Percentiles rank a stretch among this genome's conserved stretches.
Conservation (phyloP, 2,888 invertebrate genomes). For the Tanytarsus gracilentus region DNA sequence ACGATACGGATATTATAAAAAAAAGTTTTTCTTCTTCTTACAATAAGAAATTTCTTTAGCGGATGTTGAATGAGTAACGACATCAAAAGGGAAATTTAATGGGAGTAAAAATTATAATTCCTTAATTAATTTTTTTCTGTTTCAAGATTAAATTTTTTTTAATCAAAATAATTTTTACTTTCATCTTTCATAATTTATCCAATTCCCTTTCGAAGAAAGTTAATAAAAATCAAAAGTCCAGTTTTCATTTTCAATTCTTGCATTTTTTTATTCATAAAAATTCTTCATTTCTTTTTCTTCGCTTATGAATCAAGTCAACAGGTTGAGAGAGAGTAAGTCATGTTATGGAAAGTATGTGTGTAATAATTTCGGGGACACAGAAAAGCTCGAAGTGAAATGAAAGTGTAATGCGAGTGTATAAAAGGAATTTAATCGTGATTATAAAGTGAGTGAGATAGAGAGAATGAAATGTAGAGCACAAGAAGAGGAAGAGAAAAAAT, state of each 20-base stretch:
- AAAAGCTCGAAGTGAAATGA: not conserved
- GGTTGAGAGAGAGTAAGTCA: not conserved
- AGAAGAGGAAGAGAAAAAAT: not conserved
- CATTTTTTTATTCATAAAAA: not conserved
- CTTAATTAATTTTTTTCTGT: not conserved
- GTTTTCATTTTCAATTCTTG: no score
- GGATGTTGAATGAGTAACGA: no score
- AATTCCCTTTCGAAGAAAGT: no score
- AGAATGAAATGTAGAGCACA: not conserved
- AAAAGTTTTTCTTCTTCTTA: not conserved
- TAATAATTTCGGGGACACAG: not conserved
- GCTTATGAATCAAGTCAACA: conserved; percentile 6
- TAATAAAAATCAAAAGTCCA: no score
- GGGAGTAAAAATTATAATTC: no score
- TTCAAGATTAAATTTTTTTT: no score
- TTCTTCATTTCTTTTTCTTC: not conserved
- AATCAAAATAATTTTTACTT: no score
- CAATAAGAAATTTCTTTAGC: not conserved
- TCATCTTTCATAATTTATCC: no score
- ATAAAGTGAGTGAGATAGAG: not conserved
- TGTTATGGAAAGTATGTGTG: not conserved
- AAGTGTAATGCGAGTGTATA: not conserved
- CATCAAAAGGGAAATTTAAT: no score
- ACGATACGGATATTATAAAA: not conserved
- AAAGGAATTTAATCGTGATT: not conserved